Percentiles rank a stretch among this genome's conserved stretches.
These are phyloP conservation scores for Calliopum simillimum DNA, from an alignment of 2,888 invertebrate genomes.

Conservation along the genomic window DNA sequence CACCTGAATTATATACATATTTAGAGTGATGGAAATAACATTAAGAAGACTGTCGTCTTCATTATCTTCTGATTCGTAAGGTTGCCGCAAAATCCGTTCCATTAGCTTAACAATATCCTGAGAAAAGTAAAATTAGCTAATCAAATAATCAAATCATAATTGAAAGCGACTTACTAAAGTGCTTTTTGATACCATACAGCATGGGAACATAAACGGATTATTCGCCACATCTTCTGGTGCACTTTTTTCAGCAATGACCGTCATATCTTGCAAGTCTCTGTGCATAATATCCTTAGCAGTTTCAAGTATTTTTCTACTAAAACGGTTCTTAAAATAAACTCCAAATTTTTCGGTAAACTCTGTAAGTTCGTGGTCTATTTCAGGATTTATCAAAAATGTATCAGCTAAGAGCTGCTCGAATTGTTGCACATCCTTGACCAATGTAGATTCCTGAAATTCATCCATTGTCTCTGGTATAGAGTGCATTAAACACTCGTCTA, in stretches of 20 bases:
- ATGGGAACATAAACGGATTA: slow-evolving; percentile 62
- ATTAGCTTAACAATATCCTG: slow-evolving; percentile 62
- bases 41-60: slow-evolving; percentile 50
- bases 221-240: slow-evolving; percentile 50
- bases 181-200: slow-evolving; percentile 66
- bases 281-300: slow-evolving; percentile 80
- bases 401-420: slow-evolving; percentile 75
- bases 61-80: slow-evolving; percentile 43
- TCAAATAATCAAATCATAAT: slow-evolving; percentile 27
- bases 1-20: slow-evolving; percentile 81
- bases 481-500: slow-evolving; percentile 79
- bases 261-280: slow-evolving; percentile 82
- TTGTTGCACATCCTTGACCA: slow-evolving; percentile 74
- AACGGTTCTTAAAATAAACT: slow-evolving; percentile 80
- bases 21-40: slow-evolving; percentile 70
- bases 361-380: slow-evolving; percentile 72
- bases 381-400: slow-evolving; percentile 70
- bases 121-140: slow-evolving; percentile 21
- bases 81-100: slow-evolving; percentile 61
- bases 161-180: slow-evolving; percentile 62
- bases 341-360: slow-evolving; percentile 82
- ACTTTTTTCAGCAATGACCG: slow-evolving; percentile 70
- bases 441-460: slow-evolving; percentile 76
- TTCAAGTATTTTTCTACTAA: slow-evolving; percentile 77
- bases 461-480: slow-evolving; percentile 82